Evolutionary conservation across 1,140 invertebrate species (phyloP).

Genomic region (Micrasema longulum): DNA sequence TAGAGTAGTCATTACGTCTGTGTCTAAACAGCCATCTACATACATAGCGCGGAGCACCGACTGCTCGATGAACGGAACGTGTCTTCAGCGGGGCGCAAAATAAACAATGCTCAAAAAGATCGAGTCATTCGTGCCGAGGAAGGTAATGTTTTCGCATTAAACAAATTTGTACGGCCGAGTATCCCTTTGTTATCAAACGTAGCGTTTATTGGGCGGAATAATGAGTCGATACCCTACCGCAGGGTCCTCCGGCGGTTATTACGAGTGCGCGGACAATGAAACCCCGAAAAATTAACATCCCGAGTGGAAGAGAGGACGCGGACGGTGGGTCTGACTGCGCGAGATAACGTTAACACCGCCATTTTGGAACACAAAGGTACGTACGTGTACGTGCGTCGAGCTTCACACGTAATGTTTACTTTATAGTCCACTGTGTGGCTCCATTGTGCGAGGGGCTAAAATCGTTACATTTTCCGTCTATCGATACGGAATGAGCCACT

Average conservation of each 20-base stretch:
- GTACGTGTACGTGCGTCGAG: conserved; percentile 16
- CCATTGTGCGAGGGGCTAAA: neutral
- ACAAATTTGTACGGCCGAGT: conserved; percentile 45
- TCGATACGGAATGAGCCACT: conserved; percentile 11
- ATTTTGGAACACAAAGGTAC: conserved; percentile 33
- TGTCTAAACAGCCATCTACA: conserved; percentile 25
- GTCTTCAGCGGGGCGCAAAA: conserved; percentile 34
- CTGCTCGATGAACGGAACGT: conserved; percentile 39
- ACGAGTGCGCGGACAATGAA: conserved; percentile 24
- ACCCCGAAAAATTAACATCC: conserved; percentile 31
- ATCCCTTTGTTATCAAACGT: conserved; percentile 43
- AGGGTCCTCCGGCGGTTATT: conserved; percentile 9
- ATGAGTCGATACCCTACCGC: conserved; percentile 30
- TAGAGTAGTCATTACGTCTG: conserved; percentile 11
- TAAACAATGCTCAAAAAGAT: conserved; percentile 42
- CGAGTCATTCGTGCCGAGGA: conserved; percentile 39
- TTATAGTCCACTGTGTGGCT: conserved; percentile 17
- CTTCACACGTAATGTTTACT: conserved; percentile 35
- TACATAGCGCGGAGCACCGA: conserved; percentile 31
- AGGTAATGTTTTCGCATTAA: conserved; percentile 48
- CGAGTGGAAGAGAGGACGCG: conserved; percentile 25
- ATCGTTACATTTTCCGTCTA: neutral
- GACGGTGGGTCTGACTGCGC: conserved; percentile 4
- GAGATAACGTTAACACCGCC: conserved; percentile 30
- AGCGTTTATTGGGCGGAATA: conserved; percentile 48